phyloP scores from a whole-genome alignment of 2,113 vertebrate species.

The Podarcis muralis region DNA sequence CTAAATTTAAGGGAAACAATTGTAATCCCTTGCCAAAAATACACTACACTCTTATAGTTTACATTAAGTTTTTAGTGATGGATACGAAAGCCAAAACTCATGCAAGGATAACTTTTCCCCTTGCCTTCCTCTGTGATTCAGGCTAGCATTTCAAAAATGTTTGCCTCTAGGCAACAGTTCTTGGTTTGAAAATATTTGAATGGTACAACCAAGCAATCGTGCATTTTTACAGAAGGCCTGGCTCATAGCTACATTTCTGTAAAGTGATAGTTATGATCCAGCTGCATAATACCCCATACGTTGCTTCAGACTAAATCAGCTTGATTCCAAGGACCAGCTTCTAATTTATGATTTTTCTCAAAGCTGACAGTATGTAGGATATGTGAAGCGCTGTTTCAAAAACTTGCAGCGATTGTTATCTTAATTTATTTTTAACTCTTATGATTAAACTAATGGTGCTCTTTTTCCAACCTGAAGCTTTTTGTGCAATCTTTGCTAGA shows the following conservation, averaged over 20 bases:
- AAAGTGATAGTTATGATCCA: slow-evolving; percentile 11
- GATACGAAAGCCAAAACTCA: not conserved
- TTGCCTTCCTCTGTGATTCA: not conserved
- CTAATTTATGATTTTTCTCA: slow-evolving; percentile 45
- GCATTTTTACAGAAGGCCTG: slow-evolving; percentile 8
- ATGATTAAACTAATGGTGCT: slow-evolving; percentile 68
- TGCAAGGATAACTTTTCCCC: not conserved
- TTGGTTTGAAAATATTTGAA: slow-evolving; percentile 19
- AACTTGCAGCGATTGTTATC: slow-evolving; percentile 38
- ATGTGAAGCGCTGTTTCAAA: slow-evolving; percentile 23
- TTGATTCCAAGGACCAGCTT: slow-evolving; percentile 46
- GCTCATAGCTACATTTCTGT: slow-evolving; percentile 6
- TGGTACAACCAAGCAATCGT: slow-evolving; percentile 2
- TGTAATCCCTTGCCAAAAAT: not conserved
- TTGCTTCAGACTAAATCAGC: not conserved
- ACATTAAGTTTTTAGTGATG: not conserved
- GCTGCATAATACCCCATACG: not conserved
- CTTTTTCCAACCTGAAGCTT: slow-evolving; percentile 49
- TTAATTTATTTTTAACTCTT: slow-evolving; percentile 70
- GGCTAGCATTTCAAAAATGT: not conserved
- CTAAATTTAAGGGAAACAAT: slow-evolving; percentile 1
- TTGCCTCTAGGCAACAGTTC: not conserved
- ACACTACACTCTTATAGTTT: accelerated
- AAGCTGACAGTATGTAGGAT: slow-evolving; percentile 13
- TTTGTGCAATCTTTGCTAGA: slow-evolving; percentile 34